A percentile compares a stretch with the other conserved stretches of the same genome.
Evolutionary conservation across 2,797 vertebrate genomes (phyloP).

Genomic region (Menidia menidia): DNA sequence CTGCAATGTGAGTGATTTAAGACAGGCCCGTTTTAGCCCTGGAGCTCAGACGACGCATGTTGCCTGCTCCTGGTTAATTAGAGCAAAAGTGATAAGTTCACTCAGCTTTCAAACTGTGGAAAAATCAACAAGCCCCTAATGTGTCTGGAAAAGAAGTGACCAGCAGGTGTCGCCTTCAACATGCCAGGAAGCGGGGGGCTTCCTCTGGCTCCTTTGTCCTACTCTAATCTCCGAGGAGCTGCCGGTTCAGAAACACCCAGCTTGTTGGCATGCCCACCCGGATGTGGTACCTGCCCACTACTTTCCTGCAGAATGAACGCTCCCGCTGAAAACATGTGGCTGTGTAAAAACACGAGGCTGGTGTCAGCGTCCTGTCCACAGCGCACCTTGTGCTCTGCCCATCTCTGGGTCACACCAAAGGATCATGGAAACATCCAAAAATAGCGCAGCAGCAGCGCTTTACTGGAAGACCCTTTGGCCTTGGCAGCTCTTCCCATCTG

Average conservation of each 20-base stretch:
- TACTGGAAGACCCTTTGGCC: constrained; percentile 61
- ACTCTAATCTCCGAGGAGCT: constrained; percentile 10
- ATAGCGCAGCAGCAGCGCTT: constrained; percentile 39
- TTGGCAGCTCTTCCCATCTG: constrained; percentile 31
- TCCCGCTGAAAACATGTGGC: constrained; percentile 23
- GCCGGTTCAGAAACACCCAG: neutral
- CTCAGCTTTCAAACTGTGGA: neutral
- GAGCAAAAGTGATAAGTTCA: neutral
- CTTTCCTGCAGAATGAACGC: constrained; percentile 61
- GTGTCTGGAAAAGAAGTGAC: neutral
- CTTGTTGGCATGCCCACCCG: constrained; percentile 31
- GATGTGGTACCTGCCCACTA: constrained; percentile 61
- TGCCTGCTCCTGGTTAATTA: constrained; percentile 8
- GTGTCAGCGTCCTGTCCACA: constrained; percentile 12
- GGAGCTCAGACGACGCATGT: neutral
- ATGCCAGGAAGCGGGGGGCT: neutral
- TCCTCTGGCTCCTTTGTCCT: neutral
- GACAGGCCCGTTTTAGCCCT: neutral
- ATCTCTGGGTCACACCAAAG: constrained; percentile 4
- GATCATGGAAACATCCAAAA: constrained; percentile 41
- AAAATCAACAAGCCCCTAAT: neutral
- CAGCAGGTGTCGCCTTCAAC: constrained; percentile 31
- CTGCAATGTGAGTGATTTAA: constrained; percentile 30
- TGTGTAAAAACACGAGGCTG: constrained; percentile 22
- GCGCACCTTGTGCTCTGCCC: neutral